Evolutionary conservation across 2,888 invertebrate genomes (phyloP).

Genomic region (Argyresthia albistria): DNA sequence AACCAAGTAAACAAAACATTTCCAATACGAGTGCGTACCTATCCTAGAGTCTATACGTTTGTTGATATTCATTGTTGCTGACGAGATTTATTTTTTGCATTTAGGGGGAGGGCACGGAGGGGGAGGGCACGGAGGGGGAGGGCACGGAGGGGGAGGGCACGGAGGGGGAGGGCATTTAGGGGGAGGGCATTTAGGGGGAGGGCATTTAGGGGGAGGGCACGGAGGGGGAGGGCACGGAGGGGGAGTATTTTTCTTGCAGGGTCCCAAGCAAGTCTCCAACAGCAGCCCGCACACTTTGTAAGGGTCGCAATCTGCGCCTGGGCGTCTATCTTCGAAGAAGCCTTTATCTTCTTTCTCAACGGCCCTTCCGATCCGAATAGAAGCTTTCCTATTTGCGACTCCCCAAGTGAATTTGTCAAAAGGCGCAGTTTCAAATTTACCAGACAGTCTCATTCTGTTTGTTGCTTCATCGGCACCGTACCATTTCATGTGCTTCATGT

Average conservation of each 20-base stretch:
- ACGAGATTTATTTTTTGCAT: no score
- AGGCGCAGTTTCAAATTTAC: conserved; percentile 94
- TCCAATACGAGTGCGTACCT: no score
- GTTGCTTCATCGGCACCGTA: conserved; percentile 94
- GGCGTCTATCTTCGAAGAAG: conserved; percentile 94
- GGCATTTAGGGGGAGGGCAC: no score
- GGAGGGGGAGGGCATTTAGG: no score
- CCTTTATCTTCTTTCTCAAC: conserved; percentile 92
- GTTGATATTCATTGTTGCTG: no score
- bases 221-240: neutral
- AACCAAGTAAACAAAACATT: no score
- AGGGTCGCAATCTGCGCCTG: conserved; percentile 92
- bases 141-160: no score
- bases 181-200: no score
- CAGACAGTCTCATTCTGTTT: conserved; percentile 94
- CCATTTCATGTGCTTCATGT: conserved; percentile 90
- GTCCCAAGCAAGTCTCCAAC: conserved; percentile 46
- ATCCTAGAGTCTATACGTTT: no score
- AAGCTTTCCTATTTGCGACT: conserved; percentile 92
- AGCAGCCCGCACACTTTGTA: conserved; percentile 74
- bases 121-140: no score
- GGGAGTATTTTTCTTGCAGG: conserved; percentile 1
- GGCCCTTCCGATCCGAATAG: conserved; percentile 91
- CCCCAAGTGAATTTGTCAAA: conserved; percentile 93
- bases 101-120: no score